Evolutionary conservation across 2,888 invertebrate species (phyloP), one percentile per base, ranked within the genome.

Genomic region (Bugula neritina): DNA sequence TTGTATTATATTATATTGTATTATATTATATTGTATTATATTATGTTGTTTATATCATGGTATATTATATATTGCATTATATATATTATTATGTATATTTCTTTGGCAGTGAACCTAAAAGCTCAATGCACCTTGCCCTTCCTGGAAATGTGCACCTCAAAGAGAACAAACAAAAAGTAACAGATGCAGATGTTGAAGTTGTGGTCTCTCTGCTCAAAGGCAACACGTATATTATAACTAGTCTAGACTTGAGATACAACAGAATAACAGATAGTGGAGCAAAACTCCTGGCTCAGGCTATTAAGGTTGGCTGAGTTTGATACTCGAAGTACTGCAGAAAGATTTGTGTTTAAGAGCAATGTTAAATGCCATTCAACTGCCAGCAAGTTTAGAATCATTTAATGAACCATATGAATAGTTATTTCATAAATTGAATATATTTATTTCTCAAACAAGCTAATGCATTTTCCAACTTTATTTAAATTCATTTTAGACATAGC

Each of bases 161-260:
- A 58, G 78, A 79, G 27, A 77, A 80, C 58, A 27, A 63, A 63
- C 73, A 71, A 27, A 76, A 80, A 43, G 75, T 83, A 3, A 76
- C 70, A 3, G 83, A 83, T 72, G 72, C 74, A 1, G 82, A 83
- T 72, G 77, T 78, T 52, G 74, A 75, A 58, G 75, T 77, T 0
- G 73, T 83, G 1, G 79, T 76, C 73, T 78, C 77, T 72, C 75
- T 78, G n/a, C 77, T 83, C 29, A 76, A 77, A 58, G 77, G 77
- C 54, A 80, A 81, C 74, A 73, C 75, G 0, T 81, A 76, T 75
- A 77, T 83, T 27, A n/a, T n/a, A n/a, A 75, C 77, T 3, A 78
- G 78, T 71, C 71, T 84, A 3, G 83, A 83, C 71, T 78, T 84
- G 0, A 77, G 83, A 21, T 84, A 81, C 74, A 84, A 84, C 75